These are phyloP conservation scores for Helogale parvula DNA, from an alignment of 2,113 vertebrate genomes.

Conservation along the genomic window DNA sequence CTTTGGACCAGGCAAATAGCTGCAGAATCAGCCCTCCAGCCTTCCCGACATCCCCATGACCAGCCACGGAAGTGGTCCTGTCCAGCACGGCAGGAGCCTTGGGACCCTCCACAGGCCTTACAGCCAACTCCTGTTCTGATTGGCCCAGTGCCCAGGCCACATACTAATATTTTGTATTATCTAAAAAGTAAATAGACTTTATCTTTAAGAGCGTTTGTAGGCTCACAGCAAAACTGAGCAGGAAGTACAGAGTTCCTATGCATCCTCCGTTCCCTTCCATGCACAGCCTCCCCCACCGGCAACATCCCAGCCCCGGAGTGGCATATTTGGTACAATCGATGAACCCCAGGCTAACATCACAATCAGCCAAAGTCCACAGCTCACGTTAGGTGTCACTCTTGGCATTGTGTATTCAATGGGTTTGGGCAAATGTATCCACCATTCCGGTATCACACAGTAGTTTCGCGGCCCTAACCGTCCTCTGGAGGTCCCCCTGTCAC, in stretches of 20 bases:
- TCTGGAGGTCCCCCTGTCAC: not conserved
- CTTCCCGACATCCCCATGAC: not conserved
- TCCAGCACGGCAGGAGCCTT: not conserved
- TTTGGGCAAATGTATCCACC: not conserved
- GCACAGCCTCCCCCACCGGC: not conserved
- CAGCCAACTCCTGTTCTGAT: not conserved
- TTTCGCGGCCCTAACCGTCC: not conserved
- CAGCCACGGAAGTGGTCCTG: not conserved
- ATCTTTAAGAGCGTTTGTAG: not conserved
- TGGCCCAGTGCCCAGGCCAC: not conserved
- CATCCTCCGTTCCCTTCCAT: fast-evolving
- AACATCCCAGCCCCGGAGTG: fast-evolving
- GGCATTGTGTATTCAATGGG: not conserved
- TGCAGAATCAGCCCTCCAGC: not conserved
- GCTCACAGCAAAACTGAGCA: not conserved
- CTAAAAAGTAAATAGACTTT: not conserved
- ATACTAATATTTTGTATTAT: not conserved
- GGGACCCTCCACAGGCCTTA: not conserved
- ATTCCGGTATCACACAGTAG: not conserved
- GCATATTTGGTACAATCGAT: fast-evolving
- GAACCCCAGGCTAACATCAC: fast-evolving
- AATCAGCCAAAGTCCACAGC: fast-evolving
- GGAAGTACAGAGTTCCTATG: not conserved
- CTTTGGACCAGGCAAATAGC: not conserved
- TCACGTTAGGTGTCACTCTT: not conserved